Evolutionary conservation across 2,797 vertebrate species (phyloP), one percentile per base, ranked within the genome.

Genomic region (Sebastes ruberrimus): DNA sequence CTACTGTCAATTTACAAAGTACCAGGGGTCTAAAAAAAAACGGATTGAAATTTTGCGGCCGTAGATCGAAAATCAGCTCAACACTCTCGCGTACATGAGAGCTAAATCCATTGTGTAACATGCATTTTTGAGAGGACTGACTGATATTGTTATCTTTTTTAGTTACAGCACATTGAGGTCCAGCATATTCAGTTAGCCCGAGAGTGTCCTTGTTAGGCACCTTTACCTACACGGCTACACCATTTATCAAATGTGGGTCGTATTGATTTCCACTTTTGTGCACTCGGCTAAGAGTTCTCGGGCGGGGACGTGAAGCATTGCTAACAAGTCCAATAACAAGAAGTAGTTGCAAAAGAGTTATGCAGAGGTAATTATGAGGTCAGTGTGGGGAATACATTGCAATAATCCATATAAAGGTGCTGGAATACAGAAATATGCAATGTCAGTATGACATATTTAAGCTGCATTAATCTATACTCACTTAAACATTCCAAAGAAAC

Each of bases 1-100:
- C 81, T 53, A 66, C 90, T 33, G 86, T 81, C 79, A 84, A 87
- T 87, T 91, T 86, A 28, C 76, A 87, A 84, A 86, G 81, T 83
- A 80, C 71, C 69, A 30, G 72, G 22, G 64, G 70, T 82, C 25
- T 59, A 49, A 49, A 89, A 80, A 80, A 64, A 49, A 49, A 75
- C 7, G 55, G 73, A 78, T 74, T 68, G 62, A 82, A 84, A 80
- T 76, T 72, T 27, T 76, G 57, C 30, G 25, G 62, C 38, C 62
- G 27, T 28, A 33, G 78, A 85, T 72, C 84, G 78, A 80, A 88
- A 89, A 83, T 52, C 22, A 71, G 64, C 84, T 84, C 23, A 77
- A 73, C 69, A 71, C 75, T 75, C 27, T 66, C 7, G 32, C 2
- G 7, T 42, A 80, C 76, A 32, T 8, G 2, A 80, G 38, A 81